These are phyloP conservation scores for Phoenicopterus ruber DNA, from an alignment of 2,113 vertebrate species.

Conservation along the genomic window DNA sequence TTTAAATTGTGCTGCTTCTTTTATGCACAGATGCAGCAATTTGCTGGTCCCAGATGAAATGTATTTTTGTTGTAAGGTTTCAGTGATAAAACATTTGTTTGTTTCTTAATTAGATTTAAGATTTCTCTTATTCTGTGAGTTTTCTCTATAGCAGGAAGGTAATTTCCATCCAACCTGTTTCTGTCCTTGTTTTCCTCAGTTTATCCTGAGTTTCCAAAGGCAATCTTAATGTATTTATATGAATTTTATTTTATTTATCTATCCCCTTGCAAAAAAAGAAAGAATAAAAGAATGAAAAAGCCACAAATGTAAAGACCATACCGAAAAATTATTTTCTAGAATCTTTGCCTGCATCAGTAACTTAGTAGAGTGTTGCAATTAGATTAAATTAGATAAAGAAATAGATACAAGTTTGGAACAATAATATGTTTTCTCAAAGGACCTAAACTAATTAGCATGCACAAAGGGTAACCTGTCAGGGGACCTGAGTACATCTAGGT, in stretches of 20 bases:
- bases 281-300: not conserved
- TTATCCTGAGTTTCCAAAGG: constrained; percentile 14
- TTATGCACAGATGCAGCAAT: constrained; percentile 35
- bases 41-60: constrained; percentile 31
- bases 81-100: constrained; percentile 14
- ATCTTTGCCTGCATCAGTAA: not conserved
- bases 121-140: not conserved
- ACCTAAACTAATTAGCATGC: constrained; percentile 8
- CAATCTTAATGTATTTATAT: not conserved
- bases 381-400: constrained; percentile 24
- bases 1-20: constrained; percentile 38
- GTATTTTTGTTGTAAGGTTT: constrained; percentile 31
- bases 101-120: constrained; percentile 55
- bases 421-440: constrained; percentile 21
- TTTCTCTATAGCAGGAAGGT: not conserved
- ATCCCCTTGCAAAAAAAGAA: not conserved
- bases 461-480: not conserved
- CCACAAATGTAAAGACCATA: constrained; percentile 9
- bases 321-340: constrained; percentile 17
- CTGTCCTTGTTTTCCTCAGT: not conserved
- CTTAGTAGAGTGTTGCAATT: not conserved
- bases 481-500: not conserved
- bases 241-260: not conserved
- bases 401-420: constrained; percentile 18
- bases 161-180: not conserved